Evolutionary conservation across 2,888 invertebrate genomes (phyloP).

Genomic region (Allolobophora icterica): DNA sequence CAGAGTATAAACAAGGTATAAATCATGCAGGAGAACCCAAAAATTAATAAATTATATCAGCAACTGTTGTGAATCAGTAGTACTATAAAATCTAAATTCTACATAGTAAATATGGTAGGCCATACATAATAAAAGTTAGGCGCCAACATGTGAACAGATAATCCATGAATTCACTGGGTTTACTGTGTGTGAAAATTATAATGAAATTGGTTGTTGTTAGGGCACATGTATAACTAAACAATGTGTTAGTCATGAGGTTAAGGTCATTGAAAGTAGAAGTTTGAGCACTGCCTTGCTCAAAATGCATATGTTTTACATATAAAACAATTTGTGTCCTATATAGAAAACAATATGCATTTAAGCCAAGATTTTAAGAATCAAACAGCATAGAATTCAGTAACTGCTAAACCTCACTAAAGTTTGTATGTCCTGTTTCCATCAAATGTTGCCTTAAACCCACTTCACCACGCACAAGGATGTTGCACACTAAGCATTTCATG

Average conservation of each 20-base stretch:
- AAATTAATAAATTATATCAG: not conserved
- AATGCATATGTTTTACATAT: too few species aligned
- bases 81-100: not conserved
- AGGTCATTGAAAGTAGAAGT: not conserved
- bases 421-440: conserved; percentile 78
- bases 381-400: not conserved
- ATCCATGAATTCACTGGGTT: not conserved
- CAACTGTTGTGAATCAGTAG: not conserved
- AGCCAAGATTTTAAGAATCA: not conserved
- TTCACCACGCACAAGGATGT: conserved; percentile 79
- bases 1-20: not conserved
- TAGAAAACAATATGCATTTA: not conserved
- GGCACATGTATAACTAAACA: not conserved
- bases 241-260: not conserved
- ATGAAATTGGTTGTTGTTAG: not conserved
- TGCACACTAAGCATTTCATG: conserved; percentile 82
- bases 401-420: conserved; percentile 66
- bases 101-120: not conserved
- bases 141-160: not conserved
- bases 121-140: not conserved
- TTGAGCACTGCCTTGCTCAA: not conserved
- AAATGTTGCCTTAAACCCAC: conserved; percentile 84
- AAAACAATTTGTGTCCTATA: too few species aligned
- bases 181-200: not conserved
- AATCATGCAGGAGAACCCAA: not conserved